These are phyloP conservation scores for Mungos mungo DNA, from an alignment of 2,113 vertebrate genomes.

Conservation along the genomic window DNA sequence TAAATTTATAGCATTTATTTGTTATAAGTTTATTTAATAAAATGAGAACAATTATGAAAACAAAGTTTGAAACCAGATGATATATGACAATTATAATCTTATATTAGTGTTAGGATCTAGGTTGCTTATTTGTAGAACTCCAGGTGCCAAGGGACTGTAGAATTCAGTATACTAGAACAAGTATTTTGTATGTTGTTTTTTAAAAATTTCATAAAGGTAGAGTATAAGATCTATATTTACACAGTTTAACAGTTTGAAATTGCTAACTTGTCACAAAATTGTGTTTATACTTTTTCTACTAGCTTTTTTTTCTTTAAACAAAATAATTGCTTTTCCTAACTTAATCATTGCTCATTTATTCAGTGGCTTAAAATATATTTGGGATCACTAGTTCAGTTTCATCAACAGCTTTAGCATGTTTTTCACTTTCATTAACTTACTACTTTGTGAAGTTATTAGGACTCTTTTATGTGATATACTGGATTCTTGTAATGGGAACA, in stretches of 20 bases:
- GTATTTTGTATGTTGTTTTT: not conserved
- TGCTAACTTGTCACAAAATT: constrained; percentile 16
- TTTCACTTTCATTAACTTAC: constrained; percentile 5
- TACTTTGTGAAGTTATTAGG: not conserved
- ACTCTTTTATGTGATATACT: not conserved
- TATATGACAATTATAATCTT: not conserved
- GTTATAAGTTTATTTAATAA: constrained; percentile 34
- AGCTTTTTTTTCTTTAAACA: not conserved
- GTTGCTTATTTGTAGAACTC: not conserved
- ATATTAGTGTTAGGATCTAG: not conserved
- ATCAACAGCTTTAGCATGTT: constrained; percentile 5
- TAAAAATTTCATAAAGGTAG: not conserved
- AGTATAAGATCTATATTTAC: not conserved
- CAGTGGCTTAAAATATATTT: not conserved
- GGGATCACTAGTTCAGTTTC: not conserved
- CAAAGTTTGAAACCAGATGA: constrained; percentile 33
- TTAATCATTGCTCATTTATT: constrained; percentile 5
- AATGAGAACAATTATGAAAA: constrained; percentile 39
- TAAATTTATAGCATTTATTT: not conserved
- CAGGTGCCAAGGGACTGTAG: not conserved
- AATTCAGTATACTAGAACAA: constrained; percentile 10
- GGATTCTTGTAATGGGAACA: not conserved
- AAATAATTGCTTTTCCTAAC: not conserved
- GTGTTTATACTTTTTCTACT: constrained; percentile 24
- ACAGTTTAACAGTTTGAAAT: constrained; percentile 36